phyloP scores from a whole-genome alignment of 2,888 invertebrate species.

The Syritta pipiens region DNA sequence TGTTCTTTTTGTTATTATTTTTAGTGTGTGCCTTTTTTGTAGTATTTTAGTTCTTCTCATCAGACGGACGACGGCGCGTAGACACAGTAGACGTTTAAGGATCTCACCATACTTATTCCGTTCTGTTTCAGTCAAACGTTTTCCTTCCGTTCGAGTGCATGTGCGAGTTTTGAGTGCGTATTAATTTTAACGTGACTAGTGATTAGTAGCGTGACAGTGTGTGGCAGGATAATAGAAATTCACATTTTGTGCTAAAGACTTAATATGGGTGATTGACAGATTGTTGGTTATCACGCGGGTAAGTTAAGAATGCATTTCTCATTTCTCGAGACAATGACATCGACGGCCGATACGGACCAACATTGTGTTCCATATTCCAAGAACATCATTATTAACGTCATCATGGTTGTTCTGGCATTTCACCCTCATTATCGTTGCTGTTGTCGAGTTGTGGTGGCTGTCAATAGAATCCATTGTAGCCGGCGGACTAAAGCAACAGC shows the following conservation, averaged over 20 bases:
- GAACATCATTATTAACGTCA: conserved; percentile 13
- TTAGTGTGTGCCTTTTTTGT: conserved; percentile 30
- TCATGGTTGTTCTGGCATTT: neutral
- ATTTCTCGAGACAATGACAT: conserved; percentile 16
- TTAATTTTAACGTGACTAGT: neutral
- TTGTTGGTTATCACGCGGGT: conserved; percentile 17
- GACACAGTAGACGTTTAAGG: conserved; percentile 63
- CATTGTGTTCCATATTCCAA: conserved; percentile 13
- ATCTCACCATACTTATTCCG: conserved; percentile 56
- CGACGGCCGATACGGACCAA: conserved; percentile 6
- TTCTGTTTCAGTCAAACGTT: conserved; percentile 66
- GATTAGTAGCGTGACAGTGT: conserved; percentile 17
- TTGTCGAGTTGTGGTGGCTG: conserved; percentile 12
- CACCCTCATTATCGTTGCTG: conserved; percentile 29
- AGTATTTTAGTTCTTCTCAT: conserved; percentile 50
- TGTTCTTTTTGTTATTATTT: conserved; percentile 15
- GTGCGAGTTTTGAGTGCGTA: conserved; percentile 11
- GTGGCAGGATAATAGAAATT: conserved; percentile 36
- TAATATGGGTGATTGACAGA: conserved; percentile 22
- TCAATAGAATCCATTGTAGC: conserved; percentile 54
- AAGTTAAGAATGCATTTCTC: conserved; percentile 25
- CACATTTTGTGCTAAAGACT: neutral
- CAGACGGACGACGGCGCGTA: conserved; percentile 27
- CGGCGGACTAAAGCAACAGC: conserved; percentile 17
- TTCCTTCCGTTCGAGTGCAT: conserved; percentile 65